These are phyloP conservation scores for Vimba vimba DNA, from an alignment of 2,113 vertebrate genomes.

Conservation along the genomic window DNA sequence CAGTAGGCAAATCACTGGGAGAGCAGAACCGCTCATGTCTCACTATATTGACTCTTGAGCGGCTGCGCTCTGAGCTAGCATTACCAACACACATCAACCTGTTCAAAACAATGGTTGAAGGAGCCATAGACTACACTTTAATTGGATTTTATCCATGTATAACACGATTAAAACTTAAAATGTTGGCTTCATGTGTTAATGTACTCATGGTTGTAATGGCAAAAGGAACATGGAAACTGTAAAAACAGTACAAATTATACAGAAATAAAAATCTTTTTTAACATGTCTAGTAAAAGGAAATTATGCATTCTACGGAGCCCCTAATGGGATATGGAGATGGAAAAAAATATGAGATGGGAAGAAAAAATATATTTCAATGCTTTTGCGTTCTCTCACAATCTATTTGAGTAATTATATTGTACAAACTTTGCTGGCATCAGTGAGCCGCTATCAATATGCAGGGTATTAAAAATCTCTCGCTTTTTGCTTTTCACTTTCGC, in stretches of 20 bases:
- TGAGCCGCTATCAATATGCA: too few relatives aligned
- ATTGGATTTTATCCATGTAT: background rate
- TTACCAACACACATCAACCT: background rate
- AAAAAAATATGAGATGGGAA: too few relatives aligned
- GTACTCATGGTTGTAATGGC: background rate
- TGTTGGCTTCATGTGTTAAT: background rate
- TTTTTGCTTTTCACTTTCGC: too few relatives aligned
- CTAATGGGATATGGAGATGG: too few relatives aligned
- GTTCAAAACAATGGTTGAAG: background rate
- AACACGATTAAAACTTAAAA: background rate
- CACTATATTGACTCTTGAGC: background rate
- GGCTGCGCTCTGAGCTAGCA: background rate
- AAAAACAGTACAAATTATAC: background rate
- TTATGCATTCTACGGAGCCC: too few relatives aligned
- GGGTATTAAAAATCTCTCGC: too few relatives aligned
- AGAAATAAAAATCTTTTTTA: background rate
- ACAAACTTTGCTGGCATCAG: too few relatives aligned
- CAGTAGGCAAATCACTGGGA: constrained; percentile 21
- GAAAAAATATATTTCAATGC: too few relatives aligned
- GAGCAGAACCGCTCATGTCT: constrained; percentile 6
- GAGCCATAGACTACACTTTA: background rate
- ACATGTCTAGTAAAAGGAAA: background rate
- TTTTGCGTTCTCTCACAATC: too few relatives aligned
- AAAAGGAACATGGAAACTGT: background rate
- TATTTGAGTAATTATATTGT: too few relatives aligned